Base-by-base conservation (phyloP, 2,888 invertebrate genomes). In the Pyrocoelia pectoralis region DNA sequence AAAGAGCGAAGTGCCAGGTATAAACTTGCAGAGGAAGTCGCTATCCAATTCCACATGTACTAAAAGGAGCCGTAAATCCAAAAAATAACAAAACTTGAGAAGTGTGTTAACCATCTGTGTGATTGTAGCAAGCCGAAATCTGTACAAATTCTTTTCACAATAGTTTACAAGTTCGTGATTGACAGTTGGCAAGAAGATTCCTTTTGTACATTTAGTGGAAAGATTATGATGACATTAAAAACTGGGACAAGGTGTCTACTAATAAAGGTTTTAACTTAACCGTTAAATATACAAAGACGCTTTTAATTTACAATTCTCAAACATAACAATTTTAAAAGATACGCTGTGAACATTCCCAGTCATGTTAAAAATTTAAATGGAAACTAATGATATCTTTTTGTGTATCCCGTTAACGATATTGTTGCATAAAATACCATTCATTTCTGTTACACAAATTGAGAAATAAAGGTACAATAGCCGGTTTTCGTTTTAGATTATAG, bases 81-180 rank as follows among this genome's bases (percentile, higher is more conserved):
- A 18, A 46, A 46, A 46, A 46, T 46, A 18, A 17, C 46, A 10
- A 13, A 43, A 15, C 41, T 15, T 9, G 13, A 43, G 15, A 46
- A 46, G 17, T 46, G 10, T 46, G 46, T n/a, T 18, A 46, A 46
- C 46, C 46, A 46, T 46, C 46, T 46, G 46, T 18, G 17, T 4
- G 41, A 41, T 41, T 41, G 12, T 14, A 14, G 14, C 14, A n/a
- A n/a, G 41, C 41, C 41, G 46, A 46, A 4, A 8, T 10, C 17
- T 17, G 18, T 18, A 8, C 14, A 4, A 9, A 43, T 4, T 13
- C 41, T 46, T 46, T 46, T 43, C n/a, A n/a, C 13, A 43, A 15
- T 15, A 43, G 46, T 17, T 10, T 5, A 46, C 14, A 10, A 41
- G 6, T 41, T 2, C 14, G 12, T 17, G 46, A 46, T 15, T 18